Percentiles rank a stretch among this genome's conserved stretches.
Evolutionary conservation across 30 jellyfish, hydroid and myxozoan genomes (phyloP).

Genomic region (Hydra vulgaris): DNA sequence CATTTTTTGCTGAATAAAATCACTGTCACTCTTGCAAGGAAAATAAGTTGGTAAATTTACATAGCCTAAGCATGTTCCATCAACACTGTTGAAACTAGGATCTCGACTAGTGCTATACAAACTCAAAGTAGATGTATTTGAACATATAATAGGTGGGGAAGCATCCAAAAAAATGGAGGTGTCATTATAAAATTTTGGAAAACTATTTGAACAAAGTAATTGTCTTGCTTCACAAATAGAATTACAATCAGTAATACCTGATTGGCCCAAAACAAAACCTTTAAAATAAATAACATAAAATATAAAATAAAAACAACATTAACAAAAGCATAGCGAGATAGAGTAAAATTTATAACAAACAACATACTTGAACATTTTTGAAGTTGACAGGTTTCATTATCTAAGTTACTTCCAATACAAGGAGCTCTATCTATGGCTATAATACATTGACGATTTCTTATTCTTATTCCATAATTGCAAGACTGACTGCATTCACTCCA

Average conservation of each 20-base stretch:
- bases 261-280: background rate
- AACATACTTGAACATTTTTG: background rate
- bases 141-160: background rate
- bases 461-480: background rate
- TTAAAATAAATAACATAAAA: background rate
- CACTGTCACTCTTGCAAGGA: background rate
- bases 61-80: background rate
- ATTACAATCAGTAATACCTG: background rate
- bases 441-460: background rate
- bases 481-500: background rate
- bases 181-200: background rate
- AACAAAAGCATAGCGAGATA: too few species aligned
- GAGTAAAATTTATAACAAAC: too few species aligned
- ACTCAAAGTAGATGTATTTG: background rate
- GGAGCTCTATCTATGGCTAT: background rate
- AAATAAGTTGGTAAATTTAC: background rate
- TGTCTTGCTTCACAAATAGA: background rate
- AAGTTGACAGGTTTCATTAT: background rate
- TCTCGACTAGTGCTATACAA: background rate
- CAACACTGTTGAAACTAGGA: background rate
- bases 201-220: background rate
- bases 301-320: too few species aligned
- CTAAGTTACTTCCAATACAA: background rate
- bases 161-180: background rate
- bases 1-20: background rate